Base-by-base conservation (phyloP, 2,888 invertebrate species). In the Eupsilia transversa region DNA sequence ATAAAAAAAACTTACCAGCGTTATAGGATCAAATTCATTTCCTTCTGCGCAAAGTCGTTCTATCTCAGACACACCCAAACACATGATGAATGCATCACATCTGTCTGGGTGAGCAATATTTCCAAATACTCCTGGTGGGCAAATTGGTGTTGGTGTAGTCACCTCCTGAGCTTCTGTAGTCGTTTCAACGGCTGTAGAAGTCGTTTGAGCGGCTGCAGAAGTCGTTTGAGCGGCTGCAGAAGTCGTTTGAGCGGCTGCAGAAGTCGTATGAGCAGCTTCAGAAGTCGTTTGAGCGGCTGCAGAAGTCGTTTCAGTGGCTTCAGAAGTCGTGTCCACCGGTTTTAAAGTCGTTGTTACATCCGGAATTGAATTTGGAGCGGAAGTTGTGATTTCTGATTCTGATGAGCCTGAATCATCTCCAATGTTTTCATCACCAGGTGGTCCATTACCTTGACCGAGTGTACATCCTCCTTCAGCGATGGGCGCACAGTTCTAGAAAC, bases 51-150 rank as follows among this genome's bases (percentile, higher is more conserved):
- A 56, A 30, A 56, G 56, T 7, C 17, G 56, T 56, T 56, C 56
- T 56, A 56, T 56, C 17, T 1, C 30, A 7, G 56, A 30, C 1
- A 7, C 56, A 56, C 35, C 79, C 84, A 86, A 43, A 60, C 91
- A 92, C 57, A 91, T 66, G 60, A 87, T 91, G 73, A 87, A 92
- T 1, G 73, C 78, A 33, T 87, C 72, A 71, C 92, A 92, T 6
- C 77, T 70, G 0, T 81, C 70, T 0, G 91, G 91, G 46, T 91
- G 85, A 0, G 92, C 74, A 0, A 90, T 61, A 54, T 88, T 86
- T 20, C 90, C 91, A 6, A 88, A 84, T 2, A 77, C 75, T 7
- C 86, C 90, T 1, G 86, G 69, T 7, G 87, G 81, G 64, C 90
- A 91, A 9, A 89, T 27, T 3, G 82, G 56, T 1, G 64, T 52